Percentiles rank a stretch among this genome's conserved stretches.
These are phyloP conservation scores for Pollachius pollachius DNA, from an alignment of 2,113 vertebrate genomes.

Conservation along the genomic window DNA sequence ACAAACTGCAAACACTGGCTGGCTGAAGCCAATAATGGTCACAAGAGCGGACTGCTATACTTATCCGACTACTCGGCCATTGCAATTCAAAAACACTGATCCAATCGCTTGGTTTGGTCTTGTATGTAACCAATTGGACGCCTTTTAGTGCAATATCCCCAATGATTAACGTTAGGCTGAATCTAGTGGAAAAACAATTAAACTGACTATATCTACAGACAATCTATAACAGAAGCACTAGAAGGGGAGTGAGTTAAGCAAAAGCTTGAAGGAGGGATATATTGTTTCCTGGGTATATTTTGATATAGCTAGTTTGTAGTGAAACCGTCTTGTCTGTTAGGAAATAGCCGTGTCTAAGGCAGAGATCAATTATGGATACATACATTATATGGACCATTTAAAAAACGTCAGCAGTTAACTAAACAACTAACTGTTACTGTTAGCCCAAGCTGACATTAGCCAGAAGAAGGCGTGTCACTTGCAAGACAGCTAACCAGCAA, in stretches of 20 bases:
- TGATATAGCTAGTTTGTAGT: no score
- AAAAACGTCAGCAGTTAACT: background rate
- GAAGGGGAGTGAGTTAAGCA: no score
- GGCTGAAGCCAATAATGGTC: constrained; percentile 26
- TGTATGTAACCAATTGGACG: no score
- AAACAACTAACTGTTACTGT: constrained; percentile 14
- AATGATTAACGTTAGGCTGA: no score
- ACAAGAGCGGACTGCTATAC: constrained; percentile 30
- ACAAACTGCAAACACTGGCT: constrained; percentile 51
- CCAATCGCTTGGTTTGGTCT: background rate
- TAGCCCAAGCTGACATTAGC: constrained; percentile 51
- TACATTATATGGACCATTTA: background rate
- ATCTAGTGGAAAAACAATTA: no score
- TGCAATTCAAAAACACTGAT: background rate
- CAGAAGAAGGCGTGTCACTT: constrained; percentile 68
- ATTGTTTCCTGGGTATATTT: no score
- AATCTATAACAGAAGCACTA: no score
- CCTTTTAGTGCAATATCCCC: no score
- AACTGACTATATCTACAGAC: no score
- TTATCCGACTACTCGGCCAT: constrained; percentile 22
- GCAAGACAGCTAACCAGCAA: constrained; percentile 50
- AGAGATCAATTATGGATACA: background rate
- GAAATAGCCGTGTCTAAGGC: no score
- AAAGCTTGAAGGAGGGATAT: no score
- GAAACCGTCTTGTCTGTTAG: no score